Conservation (phyloP, 2,797 vertebrate species). For the Sardinella longiceps region DNA sequence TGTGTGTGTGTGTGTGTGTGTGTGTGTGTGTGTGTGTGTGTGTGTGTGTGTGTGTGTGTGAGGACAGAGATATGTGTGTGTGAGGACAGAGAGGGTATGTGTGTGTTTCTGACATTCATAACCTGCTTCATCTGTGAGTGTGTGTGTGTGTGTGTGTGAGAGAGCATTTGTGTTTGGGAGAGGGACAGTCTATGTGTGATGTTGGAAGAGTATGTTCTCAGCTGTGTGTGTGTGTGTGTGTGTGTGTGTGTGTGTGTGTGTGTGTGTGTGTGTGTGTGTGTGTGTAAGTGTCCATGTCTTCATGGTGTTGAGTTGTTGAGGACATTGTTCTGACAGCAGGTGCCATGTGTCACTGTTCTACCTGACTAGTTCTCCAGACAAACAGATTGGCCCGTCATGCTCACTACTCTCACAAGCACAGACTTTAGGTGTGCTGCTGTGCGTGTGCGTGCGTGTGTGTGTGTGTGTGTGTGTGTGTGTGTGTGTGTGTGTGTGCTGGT, state of each 20-base stretch:
- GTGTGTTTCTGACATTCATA: no score
- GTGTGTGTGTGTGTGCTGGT: neutral
- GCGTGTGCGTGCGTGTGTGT: neutral
- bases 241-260: neutral
- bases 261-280: neutral
- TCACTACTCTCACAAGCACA: neutral
- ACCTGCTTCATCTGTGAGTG: no score
- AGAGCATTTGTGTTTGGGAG: no score
- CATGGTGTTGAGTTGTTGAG: neutral
- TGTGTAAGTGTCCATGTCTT: neutral
- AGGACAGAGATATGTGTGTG: no score
- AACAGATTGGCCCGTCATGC: slow-evolving; percentile 6
- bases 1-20: no score
- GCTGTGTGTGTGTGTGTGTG: neutral
- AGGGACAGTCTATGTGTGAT: no score
- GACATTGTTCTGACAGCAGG: slow-evolving; percentile 17
- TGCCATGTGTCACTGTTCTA: slow-evolving; percentile 20
- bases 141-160: neutral
- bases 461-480: slow-evolving; percentile 23
- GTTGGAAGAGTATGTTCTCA: no score
- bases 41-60: no score
- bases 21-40: no score
- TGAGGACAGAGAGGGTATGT: no score
- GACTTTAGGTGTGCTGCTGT: no score
- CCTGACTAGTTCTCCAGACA: neutral